Conservation (phyloP, 1,140 invertebrate genomes). For the Drosophila obscura region DNA sequence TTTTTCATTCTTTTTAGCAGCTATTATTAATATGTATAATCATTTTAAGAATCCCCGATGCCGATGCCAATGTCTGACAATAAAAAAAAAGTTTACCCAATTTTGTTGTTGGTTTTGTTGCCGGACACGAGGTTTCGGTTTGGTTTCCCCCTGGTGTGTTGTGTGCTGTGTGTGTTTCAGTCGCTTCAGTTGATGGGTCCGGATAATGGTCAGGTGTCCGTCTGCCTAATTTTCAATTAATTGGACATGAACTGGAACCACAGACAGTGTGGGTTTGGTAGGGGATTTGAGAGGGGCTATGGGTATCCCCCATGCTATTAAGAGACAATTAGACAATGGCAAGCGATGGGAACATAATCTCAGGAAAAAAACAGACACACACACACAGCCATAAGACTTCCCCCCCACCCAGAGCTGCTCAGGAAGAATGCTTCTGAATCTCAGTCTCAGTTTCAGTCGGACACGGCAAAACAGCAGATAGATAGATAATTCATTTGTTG, state of each 20-base stretch:
- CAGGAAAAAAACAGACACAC: too few relatives aligned
- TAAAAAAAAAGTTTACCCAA: constrained; percentile 52
- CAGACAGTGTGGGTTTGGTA: neutral
- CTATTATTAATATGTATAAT: neutral
- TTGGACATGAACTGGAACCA: constrained; percentile 72
- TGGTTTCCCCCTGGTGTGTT: constrained; percentile 34
- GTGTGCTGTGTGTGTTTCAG: constrained; percentile 20
- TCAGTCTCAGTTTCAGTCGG: constrained; percentile 20
- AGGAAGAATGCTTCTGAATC: constrained; percentile 20
- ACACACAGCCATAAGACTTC: too few relatives aligned
- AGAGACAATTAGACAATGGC: neutral
- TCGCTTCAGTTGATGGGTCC: constrained; percentile 64
- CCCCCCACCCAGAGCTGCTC: too few relatives aligned
- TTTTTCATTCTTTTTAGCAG: neutral
- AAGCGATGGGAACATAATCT: too few relatives aligned
- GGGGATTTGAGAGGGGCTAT: neutral
- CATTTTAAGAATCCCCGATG: constrained; percentile 48
- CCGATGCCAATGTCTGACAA: constrained; percentile 49
- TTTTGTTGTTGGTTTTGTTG: constrained; percentile 29
- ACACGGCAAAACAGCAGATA: constrained; percentile 3
- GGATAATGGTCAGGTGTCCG: constrained; percentile 47
- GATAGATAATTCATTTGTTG: neutral
- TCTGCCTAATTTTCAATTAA: constrained; percentile 73
- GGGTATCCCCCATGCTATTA: constrained; percentile 29
- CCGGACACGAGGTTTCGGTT: constrained; percentile 3